Conservation (phyloP, 2,888 invertebrate genomes). For the Noctua janthe region DNA sequence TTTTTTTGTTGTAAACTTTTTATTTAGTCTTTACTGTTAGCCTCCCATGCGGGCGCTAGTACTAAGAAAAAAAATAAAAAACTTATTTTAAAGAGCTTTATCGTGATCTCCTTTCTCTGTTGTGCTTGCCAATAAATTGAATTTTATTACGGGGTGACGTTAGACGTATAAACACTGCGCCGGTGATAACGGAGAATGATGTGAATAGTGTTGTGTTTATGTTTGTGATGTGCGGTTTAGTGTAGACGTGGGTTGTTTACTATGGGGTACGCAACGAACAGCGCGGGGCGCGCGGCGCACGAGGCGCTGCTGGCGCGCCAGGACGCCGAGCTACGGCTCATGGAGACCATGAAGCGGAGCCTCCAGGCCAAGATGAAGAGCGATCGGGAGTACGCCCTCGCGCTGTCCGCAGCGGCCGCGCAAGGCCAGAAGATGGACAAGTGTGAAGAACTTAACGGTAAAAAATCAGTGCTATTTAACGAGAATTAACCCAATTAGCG, state of each 20-base stretch:
- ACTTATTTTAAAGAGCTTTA: conserved; percentile 49
- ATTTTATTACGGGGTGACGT: conserved; percentile 74
- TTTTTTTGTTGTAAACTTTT: conserved; percentile 74
- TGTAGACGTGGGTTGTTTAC: conserved; percentile 79
- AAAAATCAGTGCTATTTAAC: conserved; percentile 50
- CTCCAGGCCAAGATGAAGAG: conserved; percentile 96
- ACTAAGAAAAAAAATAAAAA: conserved; percentile 59
- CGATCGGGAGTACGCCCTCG: conserved; percentile 97
- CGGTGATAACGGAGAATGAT: conserved; percentile 86
- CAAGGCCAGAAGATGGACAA: conserved; percentile 96
- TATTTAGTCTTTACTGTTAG: conserved; percentile 69
- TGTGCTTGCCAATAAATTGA: conserved; percentile 72
- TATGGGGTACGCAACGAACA: conserved; percentile 96
- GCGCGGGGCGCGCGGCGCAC: conserved; percentile 97
- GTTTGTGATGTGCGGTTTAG: conserved; percentile 83
- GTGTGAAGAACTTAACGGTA: conserved; percentile 93
- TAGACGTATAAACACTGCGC: conserved; percentile 76
- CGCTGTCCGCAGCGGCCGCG: conserved; percentile 94
- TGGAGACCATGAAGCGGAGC: conserved; percentile 97
- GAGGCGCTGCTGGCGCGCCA: conserved; percentile 97
- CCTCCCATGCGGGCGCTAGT: conserved; percentile 63
- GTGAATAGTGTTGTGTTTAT: conserved; percentile 88
- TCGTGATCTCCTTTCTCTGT: conserved; percentile 66
- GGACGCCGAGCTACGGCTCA: conserved; percentile 97
- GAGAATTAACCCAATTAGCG: conserved; percentile 57